A percentile compares a stretch with the other conserved stretches of the same genome.
Evolutionary conservation across 2,888 invertebrate genomes (phyloP).

Genomic region (Eristalis intricaria): DNA sequence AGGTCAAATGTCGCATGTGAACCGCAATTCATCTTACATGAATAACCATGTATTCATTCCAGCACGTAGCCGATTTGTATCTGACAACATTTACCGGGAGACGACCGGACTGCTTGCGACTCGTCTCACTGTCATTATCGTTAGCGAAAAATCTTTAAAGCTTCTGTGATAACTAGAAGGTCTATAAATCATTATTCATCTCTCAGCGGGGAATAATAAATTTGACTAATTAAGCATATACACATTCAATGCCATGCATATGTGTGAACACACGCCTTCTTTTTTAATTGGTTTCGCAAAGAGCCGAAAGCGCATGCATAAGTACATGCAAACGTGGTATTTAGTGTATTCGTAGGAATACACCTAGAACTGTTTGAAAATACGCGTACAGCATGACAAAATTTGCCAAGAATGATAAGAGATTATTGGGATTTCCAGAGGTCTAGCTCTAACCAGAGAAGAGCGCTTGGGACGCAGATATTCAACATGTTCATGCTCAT

Average conservation of each 20-base stretch:
- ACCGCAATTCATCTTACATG: neutral
- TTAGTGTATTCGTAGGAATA: neutral
- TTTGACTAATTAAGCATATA: neutral
- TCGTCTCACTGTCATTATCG: neutral
- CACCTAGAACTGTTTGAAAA: neutral
- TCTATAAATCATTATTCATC: neutral
- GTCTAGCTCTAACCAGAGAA: neutral
- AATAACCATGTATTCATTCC: neutral
- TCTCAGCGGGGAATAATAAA: neutral
- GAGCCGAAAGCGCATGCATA: neutral
- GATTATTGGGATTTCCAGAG: neutral
- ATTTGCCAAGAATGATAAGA: neutral
- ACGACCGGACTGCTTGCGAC: neutral
- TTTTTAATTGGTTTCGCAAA: neutral
- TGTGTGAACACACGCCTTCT: neutral
- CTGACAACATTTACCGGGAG: neutral
- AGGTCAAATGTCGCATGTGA: conserved; percentile 15
- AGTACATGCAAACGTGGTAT: neutral
- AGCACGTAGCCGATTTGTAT: neutral
- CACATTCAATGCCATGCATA: neutral
- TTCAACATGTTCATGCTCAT: neutral
- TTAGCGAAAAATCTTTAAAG: neutral
- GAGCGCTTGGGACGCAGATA: neutral
- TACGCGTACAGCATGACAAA: neutral
- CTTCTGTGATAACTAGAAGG: neutral